phyloP scores from a whole-genome alignment of 2,113 vertebrate genomes.

The zebrafish (Danio rerio) region DNA sequence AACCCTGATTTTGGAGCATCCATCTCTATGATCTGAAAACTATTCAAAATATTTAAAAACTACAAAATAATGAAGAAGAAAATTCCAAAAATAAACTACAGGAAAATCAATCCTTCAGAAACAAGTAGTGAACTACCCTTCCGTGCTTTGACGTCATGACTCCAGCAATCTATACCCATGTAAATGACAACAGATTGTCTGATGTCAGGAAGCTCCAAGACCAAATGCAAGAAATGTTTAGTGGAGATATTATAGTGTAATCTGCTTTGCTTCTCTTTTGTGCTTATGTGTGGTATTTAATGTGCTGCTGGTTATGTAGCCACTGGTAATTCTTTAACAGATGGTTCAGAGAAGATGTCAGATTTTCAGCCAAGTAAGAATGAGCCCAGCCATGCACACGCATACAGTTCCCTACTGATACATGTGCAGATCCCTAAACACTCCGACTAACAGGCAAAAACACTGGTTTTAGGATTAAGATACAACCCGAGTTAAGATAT shows the following conservation, averaged over 20 bases:
- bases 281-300: constrained; percentile 7
- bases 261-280: not conserved
- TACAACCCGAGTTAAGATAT: too few relatives aligned
- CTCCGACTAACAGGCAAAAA: not conserved
- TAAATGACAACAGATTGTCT: not conserved
- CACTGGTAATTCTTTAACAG: constrained; percentile 36
- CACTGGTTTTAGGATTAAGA: not conserved
- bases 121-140: too few relatives aligned
- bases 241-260: not conserved
- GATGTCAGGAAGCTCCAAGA: not conserved
- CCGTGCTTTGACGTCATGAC: too few relatives aligned
- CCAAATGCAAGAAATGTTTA: not conserved
- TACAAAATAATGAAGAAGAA: too few relatives aligned
- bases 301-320: not conserved
- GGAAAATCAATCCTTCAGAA: too few relatives aligned
- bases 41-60: too few relatives aligned
- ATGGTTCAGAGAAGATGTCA: constrained; percentile 34
- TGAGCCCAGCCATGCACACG: not conserved
- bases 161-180: not conserved
- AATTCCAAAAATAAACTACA: too few relatives aligned
- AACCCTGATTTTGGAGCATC: too few relatives aligned
- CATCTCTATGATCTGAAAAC: too few relatives aligned
- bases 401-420: not conserved
- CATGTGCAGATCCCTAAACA: not conserved
- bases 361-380: constrained; percentile 5